Conservation (phyloP, 1,140 invertebrate genomes). For the Platyscapa corneri region DNA sequence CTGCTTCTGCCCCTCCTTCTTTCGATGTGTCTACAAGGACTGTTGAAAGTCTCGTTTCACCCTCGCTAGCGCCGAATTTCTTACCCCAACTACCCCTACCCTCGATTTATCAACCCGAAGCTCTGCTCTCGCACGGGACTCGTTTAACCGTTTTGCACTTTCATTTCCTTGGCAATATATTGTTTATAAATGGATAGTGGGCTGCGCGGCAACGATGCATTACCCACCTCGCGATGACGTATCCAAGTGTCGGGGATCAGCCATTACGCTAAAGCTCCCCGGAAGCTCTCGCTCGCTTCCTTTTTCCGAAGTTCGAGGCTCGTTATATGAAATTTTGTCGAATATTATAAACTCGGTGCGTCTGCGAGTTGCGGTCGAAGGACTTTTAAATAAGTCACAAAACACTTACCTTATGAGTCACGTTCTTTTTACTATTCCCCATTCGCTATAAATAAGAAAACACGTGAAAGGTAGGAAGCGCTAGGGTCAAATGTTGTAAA, state of each 20-base stretch:
- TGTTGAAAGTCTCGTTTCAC: constrained; percentile 42
- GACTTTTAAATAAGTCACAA: no score
- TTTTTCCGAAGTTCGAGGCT: no score
- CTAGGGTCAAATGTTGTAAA: neutral
- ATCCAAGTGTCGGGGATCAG: no score
- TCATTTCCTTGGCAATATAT: neutral
- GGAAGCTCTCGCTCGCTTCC: no score
- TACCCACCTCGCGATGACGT: no score
- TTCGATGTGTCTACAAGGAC: constrained; percentile 36
- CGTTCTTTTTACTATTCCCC: neutral
- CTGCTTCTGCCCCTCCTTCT: constrained; percentile 43
- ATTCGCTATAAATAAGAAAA: neutral
- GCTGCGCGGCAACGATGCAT: no score
- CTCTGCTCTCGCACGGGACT: neutral
- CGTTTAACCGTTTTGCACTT: neutral
- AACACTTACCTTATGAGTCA: no score
- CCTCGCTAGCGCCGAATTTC: neutral
- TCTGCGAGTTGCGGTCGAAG: no score
- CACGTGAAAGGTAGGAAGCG: neutral
- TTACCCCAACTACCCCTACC: neutral
- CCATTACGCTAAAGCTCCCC: no score
- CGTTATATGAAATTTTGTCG: no score
- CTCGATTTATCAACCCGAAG: constrained; percentile 24
- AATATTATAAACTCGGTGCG: no score
- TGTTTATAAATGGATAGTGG: neutral